Percentiles rank a stretch among this genome's conserved stretches.
Conservation (phyloP, 2,888 invertebrate species). For the Zygogramma bicolorata region DNA sequence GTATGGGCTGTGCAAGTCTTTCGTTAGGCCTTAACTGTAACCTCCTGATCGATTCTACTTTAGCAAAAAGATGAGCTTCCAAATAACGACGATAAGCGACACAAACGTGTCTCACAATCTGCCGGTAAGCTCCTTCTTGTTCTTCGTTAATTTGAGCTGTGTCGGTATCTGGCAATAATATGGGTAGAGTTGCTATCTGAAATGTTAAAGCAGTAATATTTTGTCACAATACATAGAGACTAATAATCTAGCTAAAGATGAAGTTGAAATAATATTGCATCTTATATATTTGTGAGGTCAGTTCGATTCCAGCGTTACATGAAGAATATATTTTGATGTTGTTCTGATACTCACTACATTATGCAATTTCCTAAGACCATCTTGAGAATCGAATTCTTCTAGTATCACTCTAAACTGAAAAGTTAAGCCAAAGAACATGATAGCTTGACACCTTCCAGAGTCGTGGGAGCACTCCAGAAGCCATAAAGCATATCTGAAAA, state of each 20-base stretch:
- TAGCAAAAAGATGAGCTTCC: conserved; percentile 88
- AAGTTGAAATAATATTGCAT: too few species aligned
- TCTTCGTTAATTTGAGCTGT: conserved; percentile 79
- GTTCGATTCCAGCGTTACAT: too few species aligned
- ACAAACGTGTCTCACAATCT: conserved; percentile 91
- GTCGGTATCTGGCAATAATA: conserved; percentile 82
- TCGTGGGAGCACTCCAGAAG: conserved; percentile 92
- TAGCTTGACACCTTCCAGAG: conserved; percentile 97
- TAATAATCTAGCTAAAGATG: too few species aligned
- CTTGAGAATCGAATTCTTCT: conserved; percentile 93
- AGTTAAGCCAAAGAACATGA: conserved; percentile 97
- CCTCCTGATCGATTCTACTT: conserved; percentile 79
- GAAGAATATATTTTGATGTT: too few species aligned
- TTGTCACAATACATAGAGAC: too few species aligned
- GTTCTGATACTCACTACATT: conserved; percentile 87
- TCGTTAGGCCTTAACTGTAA: conserved; percentile 67
- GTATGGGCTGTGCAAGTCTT: conserved; percentile 58
- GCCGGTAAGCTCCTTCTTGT: conserved; percentile 89
- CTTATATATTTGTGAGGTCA: too few species aligned
- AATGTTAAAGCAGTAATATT: too few species aligned
- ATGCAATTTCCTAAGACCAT: conserved; percentile 92
- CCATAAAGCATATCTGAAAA: conserved; percentile 89
- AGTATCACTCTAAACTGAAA: conserved; percentile 94
- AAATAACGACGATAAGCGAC: conserved; percentile 90
- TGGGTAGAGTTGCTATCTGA: conserved; percentile 87